Base-by-base conservation (phyloP, 53 echinoderm and acorn worm genomes). In the Henricia sp. region DNA sequence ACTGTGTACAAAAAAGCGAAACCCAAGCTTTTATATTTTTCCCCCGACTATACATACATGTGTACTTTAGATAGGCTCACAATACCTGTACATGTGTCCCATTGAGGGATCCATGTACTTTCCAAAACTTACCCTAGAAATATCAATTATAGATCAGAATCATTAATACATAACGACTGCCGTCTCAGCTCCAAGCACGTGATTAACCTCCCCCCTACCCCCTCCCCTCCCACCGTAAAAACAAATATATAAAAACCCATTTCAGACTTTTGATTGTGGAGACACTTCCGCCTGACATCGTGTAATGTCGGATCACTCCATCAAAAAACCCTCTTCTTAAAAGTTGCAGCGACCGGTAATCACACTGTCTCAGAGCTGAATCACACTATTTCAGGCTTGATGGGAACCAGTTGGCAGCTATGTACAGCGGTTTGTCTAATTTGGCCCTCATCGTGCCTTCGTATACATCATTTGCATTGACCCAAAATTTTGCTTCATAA, bases 321-420 rank as follows among this genome's bases (percentile, higher is more conserved):
- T 64, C 63, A 77, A 39, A 59, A 60, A 59, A 77, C 40, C n/a
- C 6, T 11, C 39, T 42, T 70, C 70, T 42, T 28, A 25, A 30
- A 80, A 64, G 64, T 80, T 80, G 80, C 80, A 80, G 65, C 50
- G 80, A 80, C 80, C 80, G 80, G 80, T 80, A 33, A 80, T 80
- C 80, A 80, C 60, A 80, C 80, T 64, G 35, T 80, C 44, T 58
- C 33, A 14, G 21, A 64, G 44, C n/a, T n/a, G n/a, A n/a, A n/a
- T n/a, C n/a, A n/a, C n/a, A n/a, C n/a, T n/a, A n/a, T n/a, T n/a
- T n/a, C n/a, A n/a, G n/a, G n/a, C n/a, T n/a, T n/a, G n/a, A 64
- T 62, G 64, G 48, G 35, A 72, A 80, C 48, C 80, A 80, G 46
- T 64, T 80, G 80, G 42, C 50, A 63, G 63, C 80, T 29, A 12